phyloP scores from a whole-genome alignment of 2,113 vertebrate species.

The Heptranchias perlo region DNA sequence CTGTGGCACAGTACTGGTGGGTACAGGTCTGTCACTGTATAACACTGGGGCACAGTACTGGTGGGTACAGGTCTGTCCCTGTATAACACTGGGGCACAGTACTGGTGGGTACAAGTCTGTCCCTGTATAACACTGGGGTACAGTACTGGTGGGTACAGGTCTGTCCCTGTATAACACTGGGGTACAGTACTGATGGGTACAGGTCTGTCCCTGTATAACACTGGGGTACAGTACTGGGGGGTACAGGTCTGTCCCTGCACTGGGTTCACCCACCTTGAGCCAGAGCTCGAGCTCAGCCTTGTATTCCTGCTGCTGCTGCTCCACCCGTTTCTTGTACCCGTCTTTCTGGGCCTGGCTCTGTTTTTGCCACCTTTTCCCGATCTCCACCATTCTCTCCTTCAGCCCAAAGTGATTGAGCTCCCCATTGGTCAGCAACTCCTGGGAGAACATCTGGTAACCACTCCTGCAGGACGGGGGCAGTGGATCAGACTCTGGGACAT shows the following conservation, averaged over 20 bases:
- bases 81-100: too few species aligned
- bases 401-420: slow-evolving; percentile 70
- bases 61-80: too few species aligned
- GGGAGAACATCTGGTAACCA: slow-evolving; percentile 74
- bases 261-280: slow-evolving; percentile 57
- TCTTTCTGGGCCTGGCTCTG: slow-evolving; percentile 63
- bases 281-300: slow-evolving; percentile 62
- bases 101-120: too few species aligned
- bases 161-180: too few species aligned
- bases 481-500: too few species aligned
- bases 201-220: too few species aligned
- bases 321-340: slow-evolving; percentile 69
- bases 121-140: too few species aligned
- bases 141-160: too few species aligned
- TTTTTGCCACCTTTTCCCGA: slow-evolving; percentile 70
- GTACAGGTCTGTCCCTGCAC: background rate
- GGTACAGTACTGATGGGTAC: too few species aligned
- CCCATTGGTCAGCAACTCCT: slow-evolving; percentile 69
- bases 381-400: slow-evolving; percentile 75
- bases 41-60: too few species aligned
- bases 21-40: too few species aligned
- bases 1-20: too few species aligned
- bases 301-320: slow-evolving; percentile 67
- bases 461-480: slow-evolving; percentile 51
- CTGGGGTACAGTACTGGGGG: background rate